A percentile compares a stretch with the other conserved stretches of the same genome.
Evolutionary conservation across 2,113 vertebrate species (phyloP).

Genomic region (Anolis sagrei): DNA sequence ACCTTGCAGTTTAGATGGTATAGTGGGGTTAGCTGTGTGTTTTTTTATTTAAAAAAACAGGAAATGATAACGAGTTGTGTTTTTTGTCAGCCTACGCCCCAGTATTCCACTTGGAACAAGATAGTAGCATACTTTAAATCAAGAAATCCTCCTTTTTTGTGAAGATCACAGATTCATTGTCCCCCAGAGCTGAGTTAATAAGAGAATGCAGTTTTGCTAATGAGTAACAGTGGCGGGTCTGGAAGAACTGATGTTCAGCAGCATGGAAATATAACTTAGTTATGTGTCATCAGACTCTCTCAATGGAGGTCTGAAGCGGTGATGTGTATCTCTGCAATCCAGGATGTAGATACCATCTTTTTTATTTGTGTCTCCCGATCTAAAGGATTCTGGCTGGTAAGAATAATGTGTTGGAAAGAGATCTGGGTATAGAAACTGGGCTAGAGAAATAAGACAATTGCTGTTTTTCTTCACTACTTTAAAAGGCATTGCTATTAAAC

Average conservation of each 20-base stretch:
- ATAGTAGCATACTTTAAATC: neutral
- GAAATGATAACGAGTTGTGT: conserved; percentile 44
- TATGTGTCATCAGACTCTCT: neutral
- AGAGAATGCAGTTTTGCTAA: conserved; percentile 15
- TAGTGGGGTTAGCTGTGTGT: conserved; percentile 12
- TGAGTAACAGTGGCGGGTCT: conserved; percentile 4
- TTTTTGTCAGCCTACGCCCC: conserved; percentile 40
- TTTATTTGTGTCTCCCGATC: neutral
- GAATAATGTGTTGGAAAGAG: conserved; percentile 11
- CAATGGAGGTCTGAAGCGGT: conserved; percentile 8
- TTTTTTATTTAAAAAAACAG: conserved; percentile 29
- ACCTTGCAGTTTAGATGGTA: conserved; percentile 36
- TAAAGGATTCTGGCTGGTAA: neutral
- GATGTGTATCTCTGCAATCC: conserved; percentile 12
- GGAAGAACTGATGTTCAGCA: conserved; percentile 20
- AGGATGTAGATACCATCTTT: neutral
- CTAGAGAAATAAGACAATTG: neutral
- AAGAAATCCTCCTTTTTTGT: conserved; percentile 29
- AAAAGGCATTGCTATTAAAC: neutral
- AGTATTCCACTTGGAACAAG: conserved; percentile 53
- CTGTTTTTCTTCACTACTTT: conserved; percentile 16
- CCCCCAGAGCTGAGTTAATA: neutral
- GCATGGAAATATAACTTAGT: neutral
- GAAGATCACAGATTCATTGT: neutral
- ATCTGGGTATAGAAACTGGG: neutral